Conservation (phyloP, 2,113 vertebrate genomes). For the Rhinolophus sinicus region DNA sequence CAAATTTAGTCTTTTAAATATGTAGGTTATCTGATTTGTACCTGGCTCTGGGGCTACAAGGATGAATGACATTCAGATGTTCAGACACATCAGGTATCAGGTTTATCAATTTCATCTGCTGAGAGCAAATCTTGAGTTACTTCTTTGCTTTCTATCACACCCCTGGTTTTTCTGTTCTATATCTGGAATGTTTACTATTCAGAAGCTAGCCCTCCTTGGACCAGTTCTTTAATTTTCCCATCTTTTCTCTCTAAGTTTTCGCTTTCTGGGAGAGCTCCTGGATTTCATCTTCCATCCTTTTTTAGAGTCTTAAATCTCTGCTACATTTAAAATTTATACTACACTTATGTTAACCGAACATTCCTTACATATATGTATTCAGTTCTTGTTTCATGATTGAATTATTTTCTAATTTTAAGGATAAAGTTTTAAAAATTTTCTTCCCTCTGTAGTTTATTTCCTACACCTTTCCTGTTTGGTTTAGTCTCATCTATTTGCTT, state of each 20-base stretch:
- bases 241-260: background rate
- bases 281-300: background rate
- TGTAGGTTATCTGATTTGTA: background rate
- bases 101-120: background rate
- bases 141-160: background rate
- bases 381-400: background rate
- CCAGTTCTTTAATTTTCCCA: background rate
- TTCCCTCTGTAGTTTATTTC: background rate
- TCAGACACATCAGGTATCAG: background rate
- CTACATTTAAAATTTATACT: background rate
- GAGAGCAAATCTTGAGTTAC: background rate
- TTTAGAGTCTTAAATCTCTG: conserved; percentile 3
- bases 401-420: background rate
- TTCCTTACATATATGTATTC: background rate
- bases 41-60: background rate
- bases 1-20: background rate
- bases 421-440: background rate
- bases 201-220: background rate
- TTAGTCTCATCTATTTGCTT: background rate
- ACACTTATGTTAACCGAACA: background rate
- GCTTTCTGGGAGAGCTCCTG: background rate
- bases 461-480: background rate
- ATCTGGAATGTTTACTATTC: background rate
- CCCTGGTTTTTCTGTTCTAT: background rate
- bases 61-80: background rate